Conservation (phyloP, 2,113 vertebrate species). For the Isichthys henryi region DNA sequence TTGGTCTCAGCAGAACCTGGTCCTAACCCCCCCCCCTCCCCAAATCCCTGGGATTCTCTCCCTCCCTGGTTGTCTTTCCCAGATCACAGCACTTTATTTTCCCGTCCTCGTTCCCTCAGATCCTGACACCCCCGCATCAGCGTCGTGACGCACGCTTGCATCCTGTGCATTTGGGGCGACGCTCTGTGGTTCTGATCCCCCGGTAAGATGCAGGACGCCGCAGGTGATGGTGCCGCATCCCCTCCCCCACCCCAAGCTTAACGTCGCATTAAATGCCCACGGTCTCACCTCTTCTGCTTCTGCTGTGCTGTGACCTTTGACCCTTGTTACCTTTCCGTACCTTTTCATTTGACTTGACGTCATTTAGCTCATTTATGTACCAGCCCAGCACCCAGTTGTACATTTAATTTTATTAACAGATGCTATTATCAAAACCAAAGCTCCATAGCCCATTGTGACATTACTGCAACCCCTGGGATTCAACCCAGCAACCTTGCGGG, state of each 20-base stretch:
- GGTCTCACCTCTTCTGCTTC: not conserved
- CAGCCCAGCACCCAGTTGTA: not conserved
- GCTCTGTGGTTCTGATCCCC: not conserved
- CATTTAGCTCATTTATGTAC: not conserved
- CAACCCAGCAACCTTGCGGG: not conserved
- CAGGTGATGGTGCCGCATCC: not conserved
- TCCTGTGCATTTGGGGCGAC: not conserved
- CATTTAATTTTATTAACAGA: not conserved
- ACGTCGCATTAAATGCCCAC: not conserved
- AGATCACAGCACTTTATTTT: not conserved
- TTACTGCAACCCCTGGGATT: not conserved
- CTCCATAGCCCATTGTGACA: not conserved
- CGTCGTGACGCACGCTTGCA: not conserved
- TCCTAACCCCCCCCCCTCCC: not conserved
- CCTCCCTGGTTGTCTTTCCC: not conserved
- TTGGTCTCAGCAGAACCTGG: not conserved
- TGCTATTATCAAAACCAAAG: not conserved
- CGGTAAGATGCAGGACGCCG: not conserved
- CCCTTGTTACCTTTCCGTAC: not conserved
- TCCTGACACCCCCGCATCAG: not conserved
- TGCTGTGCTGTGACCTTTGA: not conserved
- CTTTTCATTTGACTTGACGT: not conserved
- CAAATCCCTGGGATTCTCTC: not conserved
- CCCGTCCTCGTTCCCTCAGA: not conserved
- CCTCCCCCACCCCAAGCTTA: not conserved